Evolutionary conservation across 1,140 invertebrate genomes (phyloP).

Genomic region (Portunus trituberculatus): DNA sequence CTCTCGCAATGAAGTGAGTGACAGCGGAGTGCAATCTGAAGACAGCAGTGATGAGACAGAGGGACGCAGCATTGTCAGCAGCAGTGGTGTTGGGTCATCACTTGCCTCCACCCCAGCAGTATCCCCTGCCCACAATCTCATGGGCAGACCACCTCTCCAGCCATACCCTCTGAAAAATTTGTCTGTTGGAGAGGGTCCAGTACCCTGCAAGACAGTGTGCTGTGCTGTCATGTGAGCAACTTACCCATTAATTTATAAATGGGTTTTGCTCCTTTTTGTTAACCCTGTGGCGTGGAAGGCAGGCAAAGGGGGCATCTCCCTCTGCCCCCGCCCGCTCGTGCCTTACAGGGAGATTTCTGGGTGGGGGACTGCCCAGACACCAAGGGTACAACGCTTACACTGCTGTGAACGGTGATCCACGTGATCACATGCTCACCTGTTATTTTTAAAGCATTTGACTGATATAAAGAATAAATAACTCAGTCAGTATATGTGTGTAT

Average conservation of each 20-base stretch:
- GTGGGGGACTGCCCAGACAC: slow-evolving; percentile 73
- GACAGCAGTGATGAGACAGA: slow-evolving; percentile 72
- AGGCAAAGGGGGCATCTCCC: slow-evolving; percentile 71
- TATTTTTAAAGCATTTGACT: slow-evolving; percentile 66
- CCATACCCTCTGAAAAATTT: slow-evolving; percentile 65
- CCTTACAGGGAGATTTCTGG: slow-evolving; percentile 75
- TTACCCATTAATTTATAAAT: slow-evolving; percentile 38
- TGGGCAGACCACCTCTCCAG: slow-evolving; percentile 54
- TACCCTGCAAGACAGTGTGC: slow-evolving; percentile 72
- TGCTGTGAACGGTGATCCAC: slow-evolving; percentile 62
- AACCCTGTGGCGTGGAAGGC: slow-evolving; percentile 75
- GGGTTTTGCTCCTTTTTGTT: slow-evolving; percentile 71
- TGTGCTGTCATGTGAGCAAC: slow-evolving; percentile 75
- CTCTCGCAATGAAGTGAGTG: slow-evolving; percentile 51
- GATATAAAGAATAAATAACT: slow-evolving; percentile 35
- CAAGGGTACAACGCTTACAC: slow-evolving; percentile 74
- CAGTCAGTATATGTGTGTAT: slow-evolving; percentile 67
- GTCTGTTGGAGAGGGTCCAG: slow-evolving; percentile 67
- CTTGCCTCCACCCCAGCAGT: slow-evolving; percentile 72
- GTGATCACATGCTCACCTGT: slow-evolving; percentile 72
- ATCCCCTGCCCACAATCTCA: slow-evolving; percentile 64
- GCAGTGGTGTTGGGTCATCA: slow-evolving; percentile 76
- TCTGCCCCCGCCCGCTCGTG: slow-evolving; percentile 68
- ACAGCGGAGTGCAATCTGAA: slow-evolving; percentile 70
- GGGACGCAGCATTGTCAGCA: slow-evolving; percentile 56